Conservation (phyloP, 2,113 vertebrate genomes). For the Trinectes maculatus region DNA sequence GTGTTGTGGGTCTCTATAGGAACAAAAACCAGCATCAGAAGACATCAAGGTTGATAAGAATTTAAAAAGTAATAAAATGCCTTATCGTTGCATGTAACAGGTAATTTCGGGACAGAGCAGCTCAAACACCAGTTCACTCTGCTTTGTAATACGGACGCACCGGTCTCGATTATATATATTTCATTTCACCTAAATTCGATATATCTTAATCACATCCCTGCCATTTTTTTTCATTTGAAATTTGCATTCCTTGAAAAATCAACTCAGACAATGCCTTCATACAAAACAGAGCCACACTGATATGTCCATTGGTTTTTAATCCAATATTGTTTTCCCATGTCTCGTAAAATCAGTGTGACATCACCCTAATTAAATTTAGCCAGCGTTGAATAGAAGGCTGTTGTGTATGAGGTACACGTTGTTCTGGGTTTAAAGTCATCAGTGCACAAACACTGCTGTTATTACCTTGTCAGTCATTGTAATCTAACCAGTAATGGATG, state of each 20-base stretch:
- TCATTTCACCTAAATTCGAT: conserved; percentile 3
- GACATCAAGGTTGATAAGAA: neutral
- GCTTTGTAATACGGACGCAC: no score
- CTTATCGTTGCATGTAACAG: no score
- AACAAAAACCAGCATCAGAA: no score
- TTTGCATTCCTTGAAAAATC: neutral
- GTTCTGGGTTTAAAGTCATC: conserved; percentile 50
- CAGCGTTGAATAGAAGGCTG: conserved; percentile 30
- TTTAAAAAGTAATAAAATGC: neutral
- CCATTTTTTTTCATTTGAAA: conserved; percentile 11
- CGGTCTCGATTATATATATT: conserved; percentile 6
- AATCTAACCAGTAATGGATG: conserved; percentile 62
- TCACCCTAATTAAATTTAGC: conserved; percentile 62
- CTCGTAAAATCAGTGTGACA: conserved; percentile 71
- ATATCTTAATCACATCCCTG: neutral
- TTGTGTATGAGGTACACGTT: conserved; percentile 49
- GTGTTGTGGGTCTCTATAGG: neutral
- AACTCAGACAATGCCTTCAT: conserved; percentile 14
- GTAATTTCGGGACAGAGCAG: no score
- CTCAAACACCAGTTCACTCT: no score
- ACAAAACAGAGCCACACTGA: conserved; percentile 37
- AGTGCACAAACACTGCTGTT: conserved; percentile 45
- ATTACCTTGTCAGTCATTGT: conserved; percentile 44
- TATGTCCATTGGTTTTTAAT: conserved; percentile 47
- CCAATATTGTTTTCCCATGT: conserved; percentile 46